phyloP scores from a whole-genome alignment of 2,888 invertebrate species.

The Acleris literana region DNA sequence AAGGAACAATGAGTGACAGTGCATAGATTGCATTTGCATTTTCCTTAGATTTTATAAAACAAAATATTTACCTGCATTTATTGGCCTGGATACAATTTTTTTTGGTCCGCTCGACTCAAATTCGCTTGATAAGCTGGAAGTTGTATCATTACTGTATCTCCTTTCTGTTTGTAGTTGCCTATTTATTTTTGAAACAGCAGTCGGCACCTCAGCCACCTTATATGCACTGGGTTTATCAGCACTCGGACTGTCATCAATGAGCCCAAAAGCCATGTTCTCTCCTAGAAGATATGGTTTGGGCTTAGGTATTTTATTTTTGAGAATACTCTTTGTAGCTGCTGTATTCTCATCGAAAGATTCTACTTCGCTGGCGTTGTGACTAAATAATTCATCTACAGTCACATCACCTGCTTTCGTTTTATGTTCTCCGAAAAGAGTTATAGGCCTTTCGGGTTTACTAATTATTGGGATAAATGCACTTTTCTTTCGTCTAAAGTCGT shows the following conservation, averaged over 20 bases:
- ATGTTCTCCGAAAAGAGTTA: conserved; percentile 86
- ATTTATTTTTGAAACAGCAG: conserved; percentile 71
- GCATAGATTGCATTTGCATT: background rate
- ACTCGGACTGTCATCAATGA: conserved; percentile 46
- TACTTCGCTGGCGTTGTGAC: conserved; percentile 51
- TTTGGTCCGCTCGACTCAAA: conserved; percentile 44
- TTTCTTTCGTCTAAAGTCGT: conserved; percentile 89
- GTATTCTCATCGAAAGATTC: conserved; percentile 79
- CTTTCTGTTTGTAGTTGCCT: conserved; percentile 63
- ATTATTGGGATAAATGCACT: conserved; percentile 77
- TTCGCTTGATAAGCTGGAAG: conserved; percentile 48
- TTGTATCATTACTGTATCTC: conserved; percentile 51
- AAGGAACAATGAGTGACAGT: conserved; percentile 12
- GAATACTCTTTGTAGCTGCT: conserved; percentile 86
- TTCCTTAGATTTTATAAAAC: background rate
- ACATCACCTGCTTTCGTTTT: conserved; percentile 51
- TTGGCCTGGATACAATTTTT: conserved; percentile 57
- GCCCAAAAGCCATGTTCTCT: conserved; percentile 83
- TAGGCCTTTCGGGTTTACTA: conserved; percentile 77
- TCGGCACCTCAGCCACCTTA: conserved; percentile 47
- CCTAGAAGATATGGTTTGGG: conserved; percentile 90
- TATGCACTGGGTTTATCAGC: conserved; percentile 42
- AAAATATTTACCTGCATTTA: conserved; percentile 56
- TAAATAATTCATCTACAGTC: conserved; percentile 46
- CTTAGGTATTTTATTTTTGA: conserved; percentile 89